Percentiles rank a stretch among this genome's conserved stretches.
Evolutionary conservation across 2,888 invertebrate genomes (phyloP).

Genomic region (Parthenolecanium corni): DNA sequence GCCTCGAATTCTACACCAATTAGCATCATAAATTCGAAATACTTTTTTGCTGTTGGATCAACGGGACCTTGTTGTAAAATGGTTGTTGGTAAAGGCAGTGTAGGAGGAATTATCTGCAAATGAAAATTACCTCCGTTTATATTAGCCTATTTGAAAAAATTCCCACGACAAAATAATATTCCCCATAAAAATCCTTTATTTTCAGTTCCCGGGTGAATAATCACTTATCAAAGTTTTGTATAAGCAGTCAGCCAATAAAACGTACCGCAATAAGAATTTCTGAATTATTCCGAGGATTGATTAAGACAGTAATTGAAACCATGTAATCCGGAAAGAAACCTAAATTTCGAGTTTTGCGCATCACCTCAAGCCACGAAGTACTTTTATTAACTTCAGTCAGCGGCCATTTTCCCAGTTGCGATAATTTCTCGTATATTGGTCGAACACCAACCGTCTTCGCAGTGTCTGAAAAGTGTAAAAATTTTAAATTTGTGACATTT

Average conservation of each 20-base stretch:
- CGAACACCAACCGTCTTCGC: background rate
- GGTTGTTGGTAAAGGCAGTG: background rate
- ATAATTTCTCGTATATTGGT: background rate
- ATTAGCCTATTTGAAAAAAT: background rate
- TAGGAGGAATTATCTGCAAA: background rate
- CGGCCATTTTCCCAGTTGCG: background rate
- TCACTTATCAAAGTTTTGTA: too few relatives aligned
- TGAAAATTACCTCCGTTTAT: background rate
- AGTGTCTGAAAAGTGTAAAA: background rate
- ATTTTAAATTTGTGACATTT: too few relatives aligned
- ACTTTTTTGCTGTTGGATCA: background rate
- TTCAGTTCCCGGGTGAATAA: too few relatives aligned
- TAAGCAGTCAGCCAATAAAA: too few relatives aligned
- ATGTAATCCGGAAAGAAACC: constrained; percentile 5
- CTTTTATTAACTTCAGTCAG: background rate
- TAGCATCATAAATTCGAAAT: background rate
- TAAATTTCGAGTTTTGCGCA: background rate
- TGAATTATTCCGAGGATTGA: constrained; percentile 5
- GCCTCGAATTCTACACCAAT: background rate
- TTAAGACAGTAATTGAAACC: background rate
- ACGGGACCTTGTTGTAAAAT: background rate
- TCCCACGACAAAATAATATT: too few relatives aligned
- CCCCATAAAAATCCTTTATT: too few relatives aligned
- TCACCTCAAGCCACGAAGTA: background rate
- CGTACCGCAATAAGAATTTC: background rate